Base-by-base conservation (phyloP, 1,140 invertebrate species). In the Leptoteleia sp. region DNA sequence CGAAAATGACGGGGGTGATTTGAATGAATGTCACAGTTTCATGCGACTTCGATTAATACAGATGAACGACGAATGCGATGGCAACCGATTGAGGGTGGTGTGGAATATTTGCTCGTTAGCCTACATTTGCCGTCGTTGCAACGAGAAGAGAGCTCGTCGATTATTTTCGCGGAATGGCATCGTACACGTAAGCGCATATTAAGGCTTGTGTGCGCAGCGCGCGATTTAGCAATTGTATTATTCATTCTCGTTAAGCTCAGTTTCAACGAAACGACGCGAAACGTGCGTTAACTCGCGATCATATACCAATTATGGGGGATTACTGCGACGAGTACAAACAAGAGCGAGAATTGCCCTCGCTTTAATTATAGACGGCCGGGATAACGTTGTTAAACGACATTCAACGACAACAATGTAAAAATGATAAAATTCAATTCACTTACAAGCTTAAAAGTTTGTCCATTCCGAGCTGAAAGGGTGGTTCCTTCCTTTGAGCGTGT, bases 231-330 rank as follows among this genome's bases (percentile, higher is more conserved):
- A 71, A 61, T 43, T 33, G 67, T 9, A 37, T 64, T 55, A 64
- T 65, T 75, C 61, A 38, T 65, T 43, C 17, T 29, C 7, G 25
- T 59, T 75, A 75, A 75, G 50, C 50, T 59, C 37, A 50, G 59
- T 65, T 75, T 75, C 70, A 75, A 75, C 59, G 52, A 59, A 75
- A 75, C n/a, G n/a, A n/a, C n/a, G n/a, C 50, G 65, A 75, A 75
- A 22, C 15, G 16, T 16, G 48, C 62, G 57, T 65, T 37, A 57
- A 75, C 22, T 55, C 19, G 13, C 55, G 27, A 75, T 75, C 61
- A 65, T 75, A 75, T 65, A 75, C 50, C 65, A 75, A 75, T 75
- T 75, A 75, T 37, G n/a, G n/a, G 4, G 55, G 68, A 62, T 72
- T 72, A 72, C 27, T 12, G 17, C 13, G 33, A 57, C 47, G 55